Conservation (phyloP, 2,113 vertebrate genomes). For the Tympanuchus pallidicinctus region DNA sequence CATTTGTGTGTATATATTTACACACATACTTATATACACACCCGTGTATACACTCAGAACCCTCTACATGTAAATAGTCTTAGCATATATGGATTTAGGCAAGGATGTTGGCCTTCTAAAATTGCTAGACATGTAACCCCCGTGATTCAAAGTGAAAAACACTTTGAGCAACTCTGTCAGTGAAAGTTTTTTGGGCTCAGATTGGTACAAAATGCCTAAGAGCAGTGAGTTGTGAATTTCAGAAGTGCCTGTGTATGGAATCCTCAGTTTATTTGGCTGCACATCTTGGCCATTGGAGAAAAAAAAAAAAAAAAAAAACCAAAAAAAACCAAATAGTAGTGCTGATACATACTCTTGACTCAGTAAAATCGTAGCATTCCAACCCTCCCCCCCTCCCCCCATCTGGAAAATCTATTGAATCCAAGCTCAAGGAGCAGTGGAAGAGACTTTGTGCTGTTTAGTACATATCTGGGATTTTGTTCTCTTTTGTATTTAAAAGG, state of each 20-base stretch:
- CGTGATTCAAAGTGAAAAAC: neutral
- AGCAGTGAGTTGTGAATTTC: neutral
- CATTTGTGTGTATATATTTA: neutral
- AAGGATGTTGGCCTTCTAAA: neutral
- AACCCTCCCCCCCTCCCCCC: too few relatives aligned
- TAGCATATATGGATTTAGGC: neutral
- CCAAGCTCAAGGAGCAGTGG: neutral
- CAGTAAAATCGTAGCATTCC: neutral
- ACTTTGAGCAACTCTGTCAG: neutral
- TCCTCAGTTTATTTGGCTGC: neutral
- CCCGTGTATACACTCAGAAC: rapidly evolving
- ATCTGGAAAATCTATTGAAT: neutral
- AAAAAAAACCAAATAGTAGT: too few relatives aligned
- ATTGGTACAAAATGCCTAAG: neutral
- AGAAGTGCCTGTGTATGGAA: neutral
- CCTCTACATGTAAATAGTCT: neutral
- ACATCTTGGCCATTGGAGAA: neutral
- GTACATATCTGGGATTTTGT: neutral
- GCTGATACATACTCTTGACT: neutral
- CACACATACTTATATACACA: neutral
- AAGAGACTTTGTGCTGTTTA: neutral
- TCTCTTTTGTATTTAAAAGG: neutral
- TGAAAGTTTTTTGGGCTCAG: neutral
- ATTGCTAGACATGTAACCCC: neutral
- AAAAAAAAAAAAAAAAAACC: too few relatives aligned